Percentiles rank a stretch among this genome's conserved stretches.
These are phyloP conservation scores for Catharus minimus DNA, from an alignment of 2,113 vertebrate genomes.

Conservation along the genomic window DNA sequence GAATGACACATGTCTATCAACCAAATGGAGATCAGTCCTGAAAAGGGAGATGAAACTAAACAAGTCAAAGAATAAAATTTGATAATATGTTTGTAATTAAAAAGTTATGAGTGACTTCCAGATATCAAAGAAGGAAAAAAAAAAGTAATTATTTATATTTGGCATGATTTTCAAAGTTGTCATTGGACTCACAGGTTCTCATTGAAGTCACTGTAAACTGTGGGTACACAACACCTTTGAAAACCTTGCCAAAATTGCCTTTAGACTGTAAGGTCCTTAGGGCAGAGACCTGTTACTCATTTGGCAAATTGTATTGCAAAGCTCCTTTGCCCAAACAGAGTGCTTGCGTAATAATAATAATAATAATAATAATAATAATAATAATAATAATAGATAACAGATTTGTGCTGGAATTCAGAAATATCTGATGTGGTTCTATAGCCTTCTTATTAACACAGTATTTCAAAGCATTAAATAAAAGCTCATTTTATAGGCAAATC, in stretches of 20 bases:
- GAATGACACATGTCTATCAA: background rate
- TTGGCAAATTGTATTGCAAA: slow-evolving; percentile 42
- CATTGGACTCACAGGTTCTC: slow-evolving; percentile 10
- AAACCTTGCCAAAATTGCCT: slow-evolving; percentile 55
- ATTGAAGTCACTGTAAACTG: slow-evolving; percentile 42
- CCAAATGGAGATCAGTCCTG: background rate
- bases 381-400: slow-evolving; percentile 58
- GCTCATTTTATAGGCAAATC: slow-evolving; percentile 57
- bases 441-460: slow-evolving; percentile 31
- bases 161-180: slow-evolving; percentile 62
- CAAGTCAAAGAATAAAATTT: background rate
- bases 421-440: slow-evolving; percentile 59
- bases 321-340: slow-evolving; percentile 29
- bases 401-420: slow-evolving; percentile 50
- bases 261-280: slow-evolving; percentile 21
- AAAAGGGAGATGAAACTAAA: background rate
- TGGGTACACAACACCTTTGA: slow-evolving; percentile 49
- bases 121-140: slow-evolving; percentile 2
- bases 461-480: slow-evolving; percentile 55
- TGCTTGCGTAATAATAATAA: background rate
- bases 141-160: slow-evolving; percentile 22
- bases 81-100: slow-evolving; percentile 36
- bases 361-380: slow-evolving; percentile 6
- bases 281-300: slow-evolving; percentile 55
- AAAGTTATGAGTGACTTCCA: slow-evolving; percentile 36